Conservation (phyloP, 2,888 invertebrate species). For the Neoaliturus tenellus region DNA sequence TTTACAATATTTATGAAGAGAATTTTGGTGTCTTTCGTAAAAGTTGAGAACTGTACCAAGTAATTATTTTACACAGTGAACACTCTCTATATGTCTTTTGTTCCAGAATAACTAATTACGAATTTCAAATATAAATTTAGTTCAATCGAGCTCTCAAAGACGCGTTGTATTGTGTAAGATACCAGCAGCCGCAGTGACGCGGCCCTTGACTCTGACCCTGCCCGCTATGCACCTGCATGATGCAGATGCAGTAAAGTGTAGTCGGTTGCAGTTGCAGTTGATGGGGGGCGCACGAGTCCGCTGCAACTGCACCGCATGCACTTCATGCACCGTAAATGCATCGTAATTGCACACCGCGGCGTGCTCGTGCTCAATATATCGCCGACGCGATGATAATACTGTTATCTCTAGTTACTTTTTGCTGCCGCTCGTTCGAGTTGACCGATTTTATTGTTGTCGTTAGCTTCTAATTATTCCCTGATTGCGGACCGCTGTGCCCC, state of each 20-base stretch:
- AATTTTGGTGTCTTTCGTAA: too few species aligned
- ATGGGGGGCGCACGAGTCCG: neutral
- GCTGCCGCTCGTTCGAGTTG: conserved; percentile 6
- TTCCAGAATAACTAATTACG: too few species aligned
- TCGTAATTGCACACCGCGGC: neutral
- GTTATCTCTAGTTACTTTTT: neutral
- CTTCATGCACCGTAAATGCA: conserved; percentile 4
- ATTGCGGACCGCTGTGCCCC: neutral
- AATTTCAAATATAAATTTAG: too few species aligned
- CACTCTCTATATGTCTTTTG: too few species aligned
- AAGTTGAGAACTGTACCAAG: too few species aligned
- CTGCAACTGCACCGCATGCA: neutral
- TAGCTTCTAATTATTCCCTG: neutral
- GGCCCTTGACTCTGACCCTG: neutral
- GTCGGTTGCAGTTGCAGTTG: neutral
- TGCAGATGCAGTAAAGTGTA: neutral
- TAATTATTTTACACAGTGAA: too few species aligned
- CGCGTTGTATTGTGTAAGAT: too few species aligned
- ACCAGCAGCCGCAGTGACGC: too few species aligned
- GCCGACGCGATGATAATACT: neutral
- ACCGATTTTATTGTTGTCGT: neutral
- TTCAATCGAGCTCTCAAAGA: too few species aligned
- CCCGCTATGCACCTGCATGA: too few species aligned
- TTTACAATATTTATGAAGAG: too few species aligned
- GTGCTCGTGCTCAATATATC: neutral